Conservation (phyloP, 2,888 invertebrate species). For the Allophyes oxyacanthae region DNA sequence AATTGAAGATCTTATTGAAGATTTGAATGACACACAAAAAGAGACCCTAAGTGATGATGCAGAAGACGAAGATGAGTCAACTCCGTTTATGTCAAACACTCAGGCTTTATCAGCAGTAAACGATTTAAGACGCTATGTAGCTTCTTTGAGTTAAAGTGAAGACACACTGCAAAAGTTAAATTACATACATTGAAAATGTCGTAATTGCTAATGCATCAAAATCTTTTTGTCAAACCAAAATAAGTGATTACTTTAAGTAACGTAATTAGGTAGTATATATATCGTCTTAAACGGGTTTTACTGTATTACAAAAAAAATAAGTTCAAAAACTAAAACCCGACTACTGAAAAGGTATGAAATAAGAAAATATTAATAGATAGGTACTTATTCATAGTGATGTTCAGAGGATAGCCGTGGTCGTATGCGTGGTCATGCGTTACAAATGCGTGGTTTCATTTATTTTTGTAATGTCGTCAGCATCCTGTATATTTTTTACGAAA, state of each 20-base stretch:
- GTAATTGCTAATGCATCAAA: conserved; percentile 2
- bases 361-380: no score
- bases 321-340: no score
- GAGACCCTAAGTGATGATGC: not conserved
- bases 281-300: not conserved
- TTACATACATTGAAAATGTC: not conserved
- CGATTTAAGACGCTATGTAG: not conserved
- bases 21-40: conserved; percentile 2
- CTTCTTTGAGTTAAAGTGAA: not conserved
- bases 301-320: no score
- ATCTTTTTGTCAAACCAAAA: not conserved
- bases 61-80: not conserved
- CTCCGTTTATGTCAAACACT: not conserved
- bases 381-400: no score
- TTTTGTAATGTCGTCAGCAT: no score
- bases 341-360: no score
- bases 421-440: no score
- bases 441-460: no score
- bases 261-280: no score
- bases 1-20: not conserved
- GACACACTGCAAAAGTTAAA: conserved; percentile 1
- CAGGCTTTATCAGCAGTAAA: not conserved
- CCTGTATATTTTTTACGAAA: no score
- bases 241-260: not conserved
- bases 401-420: no score